Percentiles rank a stretch among this genome's conserved stretches.
These are phyloP conservation scores for Acestrorhynchus altus DNA, from an alignment of 2,797 vertebrate species.

Conservation along the genomic window DNA sequence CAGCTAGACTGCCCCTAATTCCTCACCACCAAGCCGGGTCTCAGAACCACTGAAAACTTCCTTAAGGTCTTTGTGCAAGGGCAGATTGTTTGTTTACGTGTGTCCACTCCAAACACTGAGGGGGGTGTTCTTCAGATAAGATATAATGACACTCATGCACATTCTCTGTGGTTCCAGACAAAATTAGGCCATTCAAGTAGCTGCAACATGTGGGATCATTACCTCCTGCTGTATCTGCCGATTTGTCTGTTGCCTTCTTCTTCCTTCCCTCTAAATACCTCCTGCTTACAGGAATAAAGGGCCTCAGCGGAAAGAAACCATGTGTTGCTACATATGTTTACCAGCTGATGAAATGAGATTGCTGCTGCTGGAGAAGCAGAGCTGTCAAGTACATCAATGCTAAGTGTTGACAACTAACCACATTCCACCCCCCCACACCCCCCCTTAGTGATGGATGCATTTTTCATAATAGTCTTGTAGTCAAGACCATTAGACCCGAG, in stretches of 20 bases:
- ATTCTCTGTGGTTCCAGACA: not conserved
- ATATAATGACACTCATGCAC: slow-evolving; percentile 26
- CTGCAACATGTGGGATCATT: not conserved
- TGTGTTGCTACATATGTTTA: slow-evolving; percentile 65
- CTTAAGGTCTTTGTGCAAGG: not conserved
- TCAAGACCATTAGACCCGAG: too few species aligned
- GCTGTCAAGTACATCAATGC: slow-evolving; percentile 55
- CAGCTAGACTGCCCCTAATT: slow-evolving; percentile 1
- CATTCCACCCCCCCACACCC: not conserved
- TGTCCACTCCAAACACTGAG: slow-evolving; percentile 2
- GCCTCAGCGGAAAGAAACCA: slow-evolving; percentile 53
- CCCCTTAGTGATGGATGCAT: not conserved
- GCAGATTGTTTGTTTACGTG: slow-evolving; percentile 37
- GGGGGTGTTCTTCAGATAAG: slow-evolving; percentile 13
- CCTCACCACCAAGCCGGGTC: not conserved
- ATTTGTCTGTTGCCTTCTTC: not conserved
- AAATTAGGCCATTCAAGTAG: slow-evolving; percentile 18
- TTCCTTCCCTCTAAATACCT: slow-evolving; percentile 21
- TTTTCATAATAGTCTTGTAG: not conserved
- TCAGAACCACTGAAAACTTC: not conserved
- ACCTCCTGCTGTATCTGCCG: not conserved
- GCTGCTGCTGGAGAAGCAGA: slow-evolving; percentile 64
- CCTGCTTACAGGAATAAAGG: slow-evolving; percentile 27
- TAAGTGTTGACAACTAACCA: slow-evolving; percentile 46
- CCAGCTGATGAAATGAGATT: slow-evolving; percentile 65